Evolutionary conservation across 2,888 invertebrate species (phyloP).

Genomic region (Eupelmus urozonus): DNA sequence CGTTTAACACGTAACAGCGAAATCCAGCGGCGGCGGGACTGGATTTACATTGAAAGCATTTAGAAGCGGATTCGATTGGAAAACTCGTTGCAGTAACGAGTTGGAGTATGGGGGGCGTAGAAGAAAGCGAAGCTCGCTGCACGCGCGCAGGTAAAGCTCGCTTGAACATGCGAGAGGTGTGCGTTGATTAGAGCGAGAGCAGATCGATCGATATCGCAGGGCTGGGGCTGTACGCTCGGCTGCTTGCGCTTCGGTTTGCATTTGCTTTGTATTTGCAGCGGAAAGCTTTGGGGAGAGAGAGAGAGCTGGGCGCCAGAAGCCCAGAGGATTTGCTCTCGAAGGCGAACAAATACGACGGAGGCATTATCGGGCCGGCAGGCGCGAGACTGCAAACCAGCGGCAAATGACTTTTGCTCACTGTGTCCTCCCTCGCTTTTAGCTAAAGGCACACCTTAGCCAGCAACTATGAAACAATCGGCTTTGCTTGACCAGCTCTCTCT

Average conservation of each 20-base stretch:
- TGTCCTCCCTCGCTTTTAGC: not conserved
- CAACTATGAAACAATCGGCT: constrained; percentile 44
- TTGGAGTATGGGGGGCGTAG: too few relatives aligned
- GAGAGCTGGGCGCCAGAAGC: not conserved
- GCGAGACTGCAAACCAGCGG: constrained; percentile 6
- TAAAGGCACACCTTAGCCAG: not conserved
- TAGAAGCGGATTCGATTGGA: too few relatives aligned
- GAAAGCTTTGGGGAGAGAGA: constrained; percentile 5
- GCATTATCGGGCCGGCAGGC: constrained; percentile 27
- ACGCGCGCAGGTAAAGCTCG: too few relatives aligned
- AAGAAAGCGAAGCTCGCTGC: too few relatives aligned
- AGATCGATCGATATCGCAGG: not conserved
- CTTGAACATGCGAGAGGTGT: too few relatives aligned
- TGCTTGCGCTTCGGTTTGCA: constrained; percentile 15
- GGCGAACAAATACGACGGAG: constrained; percentile 30
- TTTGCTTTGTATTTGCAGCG: constrained; percentile 29
- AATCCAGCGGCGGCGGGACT: too few relatives aligned
- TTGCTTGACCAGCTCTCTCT: not conserved
- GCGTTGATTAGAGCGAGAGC: not conserved
- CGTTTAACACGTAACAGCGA: too few relatives aligned
- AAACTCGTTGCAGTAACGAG: too few relatives aligned
- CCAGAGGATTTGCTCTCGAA: constrained; percentile 18
- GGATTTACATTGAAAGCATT: too few relatives aligned
- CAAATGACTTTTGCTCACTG: constrained; percentile 27
- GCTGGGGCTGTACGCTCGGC: not conserved